Evolutionary conservation across 1,140 invertebrate genomes (phyloP).

Genomic region (Euwallacea similis): DNA sequence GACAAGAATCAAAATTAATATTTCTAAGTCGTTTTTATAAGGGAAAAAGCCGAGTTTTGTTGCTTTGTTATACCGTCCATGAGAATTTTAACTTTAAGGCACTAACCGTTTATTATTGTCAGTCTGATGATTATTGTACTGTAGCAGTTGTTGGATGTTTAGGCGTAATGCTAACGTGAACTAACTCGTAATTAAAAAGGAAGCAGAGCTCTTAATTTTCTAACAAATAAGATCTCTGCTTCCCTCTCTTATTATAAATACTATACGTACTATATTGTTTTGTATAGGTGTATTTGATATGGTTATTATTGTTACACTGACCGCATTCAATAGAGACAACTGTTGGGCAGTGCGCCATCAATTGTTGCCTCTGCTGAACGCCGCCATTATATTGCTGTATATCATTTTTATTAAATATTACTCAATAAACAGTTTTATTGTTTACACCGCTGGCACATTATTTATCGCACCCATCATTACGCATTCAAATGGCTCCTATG

Average conservation of each 20-base stretch:
- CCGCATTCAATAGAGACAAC: too few relatives aligned
- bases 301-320: slow-evolving; percentile 15
- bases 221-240: neutral
- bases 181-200: too few relatives aligned
- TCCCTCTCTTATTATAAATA: neutral
- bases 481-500: too few relatives aligned
- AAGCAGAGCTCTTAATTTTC: too few relatives aligned
- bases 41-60: neutral
- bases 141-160: neutral
- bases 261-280: slow-evolving; percentile 11
- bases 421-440: slow-evolving; percentile 30
- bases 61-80: neutral
- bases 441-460: neutral
- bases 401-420: slow-evolving; percentile 24
- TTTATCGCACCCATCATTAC: too few relatives aligned
- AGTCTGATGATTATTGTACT: neutral
- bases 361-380: too few relatives aligned
- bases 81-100: neutral
- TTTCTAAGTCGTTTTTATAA: neutral
- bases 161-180: neutral
- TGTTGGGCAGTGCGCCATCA: too few relatives aligned
- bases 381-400: slow-evolving; percentile 17
- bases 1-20: neutral
- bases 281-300: slow-evolving; percentile 23
- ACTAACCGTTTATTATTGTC: neutral